Conservation (phyloP, 2,113 vertebrate genomes). For the Rhineura floridana region DNA sequence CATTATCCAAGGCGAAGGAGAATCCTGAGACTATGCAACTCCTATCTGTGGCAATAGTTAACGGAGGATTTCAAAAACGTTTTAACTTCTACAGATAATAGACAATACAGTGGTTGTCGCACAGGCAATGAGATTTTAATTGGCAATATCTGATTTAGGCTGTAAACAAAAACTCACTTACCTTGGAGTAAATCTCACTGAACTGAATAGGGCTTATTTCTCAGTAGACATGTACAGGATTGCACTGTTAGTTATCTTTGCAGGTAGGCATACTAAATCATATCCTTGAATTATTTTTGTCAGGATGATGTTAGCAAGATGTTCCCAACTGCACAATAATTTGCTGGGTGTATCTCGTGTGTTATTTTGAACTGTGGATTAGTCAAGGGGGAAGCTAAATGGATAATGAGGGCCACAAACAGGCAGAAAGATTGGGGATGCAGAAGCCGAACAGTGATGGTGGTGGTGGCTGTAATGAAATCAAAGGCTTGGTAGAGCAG, state of each 20-base stretch:
- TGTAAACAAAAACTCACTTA: neutral
- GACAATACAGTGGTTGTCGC: too few species aligned
- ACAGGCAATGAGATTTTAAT: neutral
- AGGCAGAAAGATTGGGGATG: neutral
- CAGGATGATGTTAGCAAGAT: neutral
- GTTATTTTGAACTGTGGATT: slow-evolving; percentile 9
- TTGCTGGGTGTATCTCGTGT: slow-evolving; percentile 1
- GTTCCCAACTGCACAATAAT: slow-evolving; percentile 7
- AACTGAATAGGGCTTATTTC: neutral
- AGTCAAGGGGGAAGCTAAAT: neutral
- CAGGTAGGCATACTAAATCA: neutral
- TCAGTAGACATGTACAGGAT: neutral
- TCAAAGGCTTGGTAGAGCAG: neutral
- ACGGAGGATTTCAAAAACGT: slow-evolving; percentile 1
- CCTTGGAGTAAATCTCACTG: neutral
- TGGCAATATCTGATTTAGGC: neutral
- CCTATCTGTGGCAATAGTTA: neutral
- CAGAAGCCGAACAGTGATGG: neutral
- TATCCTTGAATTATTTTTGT: neutral
- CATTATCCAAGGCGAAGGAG: neutral
- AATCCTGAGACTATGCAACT: rapidly evolving
- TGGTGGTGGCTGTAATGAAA: neutral
- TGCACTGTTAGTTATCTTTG: too few species aligned
- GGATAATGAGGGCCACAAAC: neutral
- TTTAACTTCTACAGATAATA: too few species aligned